These are phyloP conservation scores for Eilema sororculum DNA, from an alignment of 2,888 invertebrate genomes.

Conservation along the genomic window DNA sequence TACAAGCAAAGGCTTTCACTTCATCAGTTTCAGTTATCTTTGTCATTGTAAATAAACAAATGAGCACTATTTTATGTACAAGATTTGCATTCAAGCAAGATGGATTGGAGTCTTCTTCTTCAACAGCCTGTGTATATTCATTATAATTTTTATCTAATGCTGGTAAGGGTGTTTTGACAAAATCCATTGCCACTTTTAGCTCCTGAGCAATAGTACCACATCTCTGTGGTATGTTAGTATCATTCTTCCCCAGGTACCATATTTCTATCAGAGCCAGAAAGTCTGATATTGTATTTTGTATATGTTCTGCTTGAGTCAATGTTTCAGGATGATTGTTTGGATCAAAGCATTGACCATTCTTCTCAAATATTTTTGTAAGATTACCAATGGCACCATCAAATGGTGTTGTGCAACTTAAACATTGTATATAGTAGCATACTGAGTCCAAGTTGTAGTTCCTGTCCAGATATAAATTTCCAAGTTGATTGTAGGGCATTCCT, in stretches of 20 bases:
- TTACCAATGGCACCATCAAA: constrained; percentile 97
- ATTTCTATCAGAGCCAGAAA: constrained; percentile 88
- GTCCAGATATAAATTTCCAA: constrained; percentile 94
- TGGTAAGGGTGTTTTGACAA: constrained; percentile 78
- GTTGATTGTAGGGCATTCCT: constrained; percentile 98
- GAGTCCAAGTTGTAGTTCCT: constrained; percentile 95
- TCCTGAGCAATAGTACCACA: constrained; percentile 91
- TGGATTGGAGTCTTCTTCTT: constrained; percentile 83
- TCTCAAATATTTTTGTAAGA: constrained; percentile 91
- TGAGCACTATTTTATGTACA: constrained; percentile 93
- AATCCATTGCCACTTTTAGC: constrained; percentile 90
- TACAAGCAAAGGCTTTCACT: constrained; percentile 93
- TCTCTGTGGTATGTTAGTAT: constrained; percentile 88
- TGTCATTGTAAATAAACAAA: constrained; percentile 93
- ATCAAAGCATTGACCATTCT: constrained; percentile 89
- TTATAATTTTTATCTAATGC: constrained; percentile 85
- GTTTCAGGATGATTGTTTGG: constrained; percentile 79
- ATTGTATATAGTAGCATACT: constrained; percentile 95
- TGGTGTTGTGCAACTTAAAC: constrained; percentile 91
- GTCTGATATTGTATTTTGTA: constrained; percentile 79
- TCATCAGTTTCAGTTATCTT: constrained; percentile 92
- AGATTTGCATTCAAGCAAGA: constrained; percentile 89
- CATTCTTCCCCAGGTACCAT: constrained; percentile 89
- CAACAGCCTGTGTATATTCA: constrained; percentile 81
- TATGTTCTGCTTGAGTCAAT: constrained; percentile 79